Conservation (phyloP, 2,113 vertebrate species). For the Pogonocichla stellata region DNA sequence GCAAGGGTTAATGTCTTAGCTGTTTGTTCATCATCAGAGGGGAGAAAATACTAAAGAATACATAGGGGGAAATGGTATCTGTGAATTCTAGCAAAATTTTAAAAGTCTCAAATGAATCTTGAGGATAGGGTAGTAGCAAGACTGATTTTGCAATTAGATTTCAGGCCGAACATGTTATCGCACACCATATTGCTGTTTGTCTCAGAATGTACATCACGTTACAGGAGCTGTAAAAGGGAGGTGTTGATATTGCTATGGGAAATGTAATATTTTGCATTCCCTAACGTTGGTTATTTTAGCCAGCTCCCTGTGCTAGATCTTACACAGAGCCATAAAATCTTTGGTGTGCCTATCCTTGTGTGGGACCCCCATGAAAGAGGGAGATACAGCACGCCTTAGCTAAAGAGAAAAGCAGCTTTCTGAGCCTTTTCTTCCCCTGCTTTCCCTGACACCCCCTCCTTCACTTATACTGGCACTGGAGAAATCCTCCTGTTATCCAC, state of each 20-base stretch:
- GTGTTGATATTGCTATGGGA: constrained; percentile 9
- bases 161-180: background rate
- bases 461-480: constrained; percentile 1
- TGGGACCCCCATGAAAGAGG: background rate
- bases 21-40: background rate
- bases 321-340: background rate
- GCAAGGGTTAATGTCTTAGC: background rate
- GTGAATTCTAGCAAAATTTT: background rate
- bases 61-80: background rate
- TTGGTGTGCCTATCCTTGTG: background rate
- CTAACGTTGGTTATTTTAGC: background rate
- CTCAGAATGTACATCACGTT: background rate
- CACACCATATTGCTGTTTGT: background rate
- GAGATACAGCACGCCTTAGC: background rate
- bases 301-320: background rate
- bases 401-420: background rate
- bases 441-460: constrained; percentile 27
- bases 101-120: background rate
- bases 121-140: background rate
- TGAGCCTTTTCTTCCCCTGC: background rate
- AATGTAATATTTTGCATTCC: constrained; percentile 14
- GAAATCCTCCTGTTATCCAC: constrained; percentile 25
- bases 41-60: background rate
- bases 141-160: background rate
- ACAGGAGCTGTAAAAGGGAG: background rate